phyloP scores from a whole-genome alignment of 1,140 invertebrate species.

The Anastrepha ludens region DNA sequence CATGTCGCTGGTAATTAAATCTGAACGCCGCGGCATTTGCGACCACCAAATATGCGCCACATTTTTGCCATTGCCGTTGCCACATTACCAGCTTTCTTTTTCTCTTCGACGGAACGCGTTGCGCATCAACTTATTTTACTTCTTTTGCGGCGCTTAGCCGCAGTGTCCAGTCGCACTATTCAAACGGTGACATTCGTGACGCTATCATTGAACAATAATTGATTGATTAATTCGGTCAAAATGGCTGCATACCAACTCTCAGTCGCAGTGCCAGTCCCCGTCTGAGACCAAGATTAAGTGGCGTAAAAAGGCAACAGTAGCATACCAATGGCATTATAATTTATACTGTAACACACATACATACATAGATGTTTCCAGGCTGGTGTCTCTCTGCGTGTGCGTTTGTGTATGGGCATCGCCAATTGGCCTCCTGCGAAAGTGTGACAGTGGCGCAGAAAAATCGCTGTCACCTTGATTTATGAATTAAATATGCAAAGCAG shows the following conservation, averaged over 20 bases:
- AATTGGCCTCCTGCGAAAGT: slow-evolving; percentile 30
- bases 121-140: neutral
- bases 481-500: slow-evolving; percentile 50
- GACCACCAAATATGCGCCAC: slow-evolving; percentile 3
- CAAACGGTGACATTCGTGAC: slow-evolving; percentile 49
- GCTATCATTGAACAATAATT: slow-evolving; percentile 49
- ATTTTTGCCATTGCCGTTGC: neutral
- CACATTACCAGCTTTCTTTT: neutral
- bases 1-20: slow-evolving; percentile 50
- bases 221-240: slow-evolving; percentile 50
- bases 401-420: neutral
- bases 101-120: neutral
- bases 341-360: neutral
- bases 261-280: neutral
- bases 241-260: slow-evolving; percentile 5
- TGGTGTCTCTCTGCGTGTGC: neutral
- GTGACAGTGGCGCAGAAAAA: slow-evolving; percentile 34
- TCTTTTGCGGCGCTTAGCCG: neutral
- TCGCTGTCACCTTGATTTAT: slow-evolving; percentile 48
- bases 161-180: slow-evolving; percentile 1
- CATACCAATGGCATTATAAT: slow-evolving; percentile 24
- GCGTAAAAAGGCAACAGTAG: neutral
- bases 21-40: slow-evolving; percentile 17
- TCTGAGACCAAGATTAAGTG: neutral
- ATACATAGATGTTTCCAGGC: neutral